Percentiles rank a stretch among this genome's conserved stretches.
Conservation (phyloP, 2,797 vertebrate genomes). For the Knipowitschia caucasica region DNA sequence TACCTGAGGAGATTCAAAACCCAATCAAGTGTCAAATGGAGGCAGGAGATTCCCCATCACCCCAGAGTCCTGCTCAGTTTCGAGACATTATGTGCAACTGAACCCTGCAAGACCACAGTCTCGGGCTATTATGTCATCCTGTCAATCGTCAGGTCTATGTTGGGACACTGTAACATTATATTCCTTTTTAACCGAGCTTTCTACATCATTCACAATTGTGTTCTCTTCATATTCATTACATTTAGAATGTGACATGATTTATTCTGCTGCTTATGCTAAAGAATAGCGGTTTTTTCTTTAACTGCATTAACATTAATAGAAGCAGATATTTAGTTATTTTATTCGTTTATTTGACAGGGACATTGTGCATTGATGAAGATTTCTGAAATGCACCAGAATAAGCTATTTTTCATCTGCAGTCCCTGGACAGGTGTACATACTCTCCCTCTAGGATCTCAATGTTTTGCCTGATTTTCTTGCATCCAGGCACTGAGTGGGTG, state of each 20-base stretch:
- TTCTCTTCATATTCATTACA: neutral
- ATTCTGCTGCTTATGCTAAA: too few species aligned
- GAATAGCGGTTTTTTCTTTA: too few species aligned
- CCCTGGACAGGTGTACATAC: too few species aligned
- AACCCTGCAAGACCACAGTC: constrained; percentile 6
- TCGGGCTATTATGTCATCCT: neutral
- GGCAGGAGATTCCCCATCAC: constrained; percentile 5
- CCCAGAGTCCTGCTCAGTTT: constrained; percentile 14
- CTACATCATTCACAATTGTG: neutral
- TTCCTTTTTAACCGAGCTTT: neutral
- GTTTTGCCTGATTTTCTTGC: constrained; percentile 10
- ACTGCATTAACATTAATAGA: too few species aligned
- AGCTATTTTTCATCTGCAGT: too few species aligned
- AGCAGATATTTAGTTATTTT: too few species aligned
- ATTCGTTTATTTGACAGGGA: too few species aligned
- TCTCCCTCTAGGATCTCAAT: too few species aligned
- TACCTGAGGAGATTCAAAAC: constrained; percentile 9
- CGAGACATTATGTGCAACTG: constrained; percentile 15
- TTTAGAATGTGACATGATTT: neutral
- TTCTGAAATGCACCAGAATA: too few species aligned
- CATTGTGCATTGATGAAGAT: too few species aligned
- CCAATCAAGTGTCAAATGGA: constrained; percentile 12
- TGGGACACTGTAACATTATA: neutral
- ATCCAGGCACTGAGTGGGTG: constrained; percentile 95
- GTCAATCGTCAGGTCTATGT: neutral